These are phyloP conservation scores for Uria aalge DNA, from an alignment of 2,113 vertebrate genomes.

Conservation along the genomic window DNA sequence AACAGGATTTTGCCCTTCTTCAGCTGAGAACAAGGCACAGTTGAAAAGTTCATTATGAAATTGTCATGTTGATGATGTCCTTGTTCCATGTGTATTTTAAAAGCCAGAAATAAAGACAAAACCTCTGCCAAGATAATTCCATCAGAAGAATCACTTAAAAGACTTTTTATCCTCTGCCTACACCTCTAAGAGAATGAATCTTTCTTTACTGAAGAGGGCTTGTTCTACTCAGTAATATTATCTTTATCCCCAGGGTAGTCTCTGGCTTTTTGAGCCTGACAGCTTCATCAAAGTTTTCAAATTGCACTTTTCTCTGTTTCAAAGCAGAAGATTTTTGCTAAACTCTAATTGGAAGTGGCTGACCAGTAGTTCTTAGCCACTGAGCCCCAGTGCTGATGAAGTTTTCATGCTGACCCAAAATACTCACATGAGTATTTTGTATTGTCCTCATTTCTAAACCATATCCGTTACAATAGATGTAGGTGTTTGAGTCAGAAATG, in stretches of 20 bases:
- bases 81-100: neutral
- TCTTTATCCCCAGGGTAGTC: conserved; percentile 46
- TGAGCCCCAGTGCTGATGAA: neutral
- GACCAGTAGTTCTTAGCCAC: neutral
- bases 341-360: neutral
- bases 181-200: conserved; percentile 32
- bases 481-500: neutral
- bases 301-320: conserved; percentile 36
- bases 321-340: conserved; percentile 11
- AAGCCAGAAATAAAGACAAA: neutral
- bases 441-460: neutral
- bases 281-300: conserved; percentile 61
- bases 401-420: neutral
- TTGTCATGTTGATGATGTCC: neutral
- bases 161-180: neutral
- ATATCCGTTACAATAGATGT: neutral
- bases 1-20: neutral
- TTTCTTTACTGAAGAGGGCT: conserved; percentile 25
- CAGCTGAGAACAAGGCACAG: neutral
- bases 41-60: conserved; percentile 27
- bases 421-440: neutral
- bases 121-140: neutral
- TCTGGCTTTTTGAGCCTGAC: conserved; percentile 62
- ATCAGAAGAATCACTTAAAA: conserved; percentile 30
- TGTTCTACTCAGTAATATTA: conserved; percentile 57